A percentile compares a stretch with the other conserved stretches of the same genome.
phyloP scores from a whole-genome alignment of 1,140 invertebrate species.

The Pseudoatta argentina region DNA sequence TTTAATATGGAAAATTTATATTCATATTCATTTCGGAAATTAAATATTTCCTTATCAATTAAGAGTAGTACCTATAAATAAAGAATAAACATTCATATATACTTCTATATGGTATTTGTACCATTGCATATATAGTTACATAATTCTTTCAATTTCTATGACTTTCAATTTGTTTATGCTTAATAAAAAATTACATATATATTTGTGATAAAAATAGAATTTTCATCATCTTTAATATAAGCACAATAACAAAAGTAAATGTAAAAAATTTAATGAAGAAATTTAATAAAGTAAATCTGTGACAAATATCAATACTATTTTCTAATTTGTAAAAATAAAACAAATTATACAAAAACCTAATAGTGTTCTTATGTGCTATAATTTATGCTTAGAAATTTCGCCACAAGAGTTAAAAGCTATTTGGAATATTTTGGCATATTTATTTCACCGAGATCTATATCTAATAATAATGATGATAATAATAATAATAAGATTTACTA shows the following conservation, averaged over 20 bases:
- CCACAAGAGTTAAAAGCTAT: slow-evolving; percentile 35
- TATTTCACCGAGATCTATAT: slow-evolving; percentile 12
- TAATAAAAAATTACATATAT: slow-evolving; percentile 46
- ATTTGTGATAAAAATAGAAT: slow-evolving; percentile 49
- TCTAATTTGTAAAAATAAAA: slow-evolving; percentile 2
- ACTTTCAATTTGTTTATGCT: slow-evolving; percentile 27
- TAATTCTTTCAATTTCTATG: not conserved
- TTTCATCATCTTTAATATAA: not conserved
- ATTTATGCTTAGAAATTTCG: slow-evolving; percentile 2
- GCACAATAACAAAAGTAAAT: slow-evolving; percentile 9
- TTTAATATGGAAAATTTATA: slow-evolving; percentile 32
- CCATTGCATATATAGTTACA: slow-evolving; percentile 19
- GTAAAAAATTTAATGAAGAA: slow-evolving; percentile 1
- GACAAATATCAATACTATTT: slow-evolving; percentile 20
- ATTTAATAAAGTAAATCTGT: not conserved
- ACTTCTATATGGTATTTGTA: slow-evolving; percentile 20
- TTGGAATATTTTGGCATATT: slow-evolving; percentile 39
- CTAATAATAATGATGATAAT: slow-evolving; percentile 10
- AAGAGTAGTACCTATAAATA: not conserved
- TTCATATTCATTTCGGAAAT: slow-evolving; percentile 30
- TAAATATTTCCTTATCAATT: slow-evolving; percentile 33
- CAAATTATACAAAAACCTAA: slow-evolving; percentile 9
- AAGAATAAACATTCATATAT: slow-evolving; percentile 33
- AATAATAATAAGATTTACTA: not conserved
- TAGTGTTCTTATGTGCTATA: not conserved